A percentile compares a stretch with the other conserved stretches of the same genome.
phyloP scores from a whole-genome alignment of 2,797 vertebrate genomes.

The Acanthis flammea region DNA sequence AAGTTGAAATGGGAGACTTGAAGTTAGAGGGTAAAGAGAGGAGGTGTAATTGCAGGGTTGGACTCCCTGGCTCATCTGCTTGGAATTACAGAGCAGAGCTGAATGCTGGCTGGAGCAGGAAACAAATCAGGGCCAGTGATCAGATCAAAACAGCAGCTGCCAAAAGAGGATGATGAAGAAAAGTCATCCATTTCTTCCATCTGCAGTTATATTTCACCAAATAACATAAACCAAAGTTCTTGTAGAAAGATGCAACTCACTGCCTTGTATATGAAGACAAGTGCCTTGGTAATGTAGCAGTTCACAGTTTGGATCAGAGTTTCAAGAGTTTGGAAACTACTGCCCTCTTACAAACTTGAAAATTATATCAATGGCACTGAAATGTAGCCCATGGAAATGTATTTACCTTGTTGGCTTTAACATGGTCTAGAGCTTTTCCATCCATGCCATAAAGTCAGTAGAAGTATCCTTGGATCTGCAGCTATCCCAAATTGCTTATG shows the following conservation, averaged over 20 bases:
- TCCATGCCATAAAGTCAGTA: not conserved
- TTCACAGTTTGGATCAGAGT: not conserved
- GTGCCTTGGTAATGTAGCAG: not conserved
- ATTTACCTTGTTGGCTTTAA: not conserved
- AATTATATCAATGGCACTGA: not conserved
- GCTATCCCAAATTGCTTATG: not conserved
- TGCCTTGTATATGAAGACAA: not conserved
- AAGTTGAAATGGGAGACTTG: conserved; percentile 71
- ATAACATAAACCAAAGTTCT: not conserved
- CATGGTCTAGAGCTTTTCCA: not conserved
- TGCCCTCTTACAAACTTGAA: not conserved
- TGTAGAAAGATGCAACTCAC: not conserved
- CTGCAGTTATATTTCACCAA: conserved; percentile 4
- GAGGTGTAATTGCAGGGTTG: conserved; percentile 83
- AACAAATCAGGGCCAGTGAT: conserved; percentile 77
- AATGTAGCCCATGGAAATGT: not conserved
- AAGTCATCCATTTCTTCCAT: conserved; percentile 48
- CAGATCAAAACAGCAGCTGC: conserved; percentile 81
- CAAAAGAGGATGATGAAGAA: conserved; percentile 70
- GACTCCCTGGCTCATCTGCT: conserved; percentile 79
- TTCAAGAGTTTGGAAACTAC: not conserved
- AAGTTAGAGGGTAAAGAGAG: conserved; percentile 76
- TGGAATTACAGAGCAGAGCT: conserved; percentile 83
- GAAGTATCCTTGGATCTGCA: rapidly evolving
- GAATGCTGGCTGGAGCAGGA: conserved; percentile 79